Evolutionary conservation across 2,797 vertebrate species (phyloP).

Genomic region (Sibirionetta formosa): DNA sequence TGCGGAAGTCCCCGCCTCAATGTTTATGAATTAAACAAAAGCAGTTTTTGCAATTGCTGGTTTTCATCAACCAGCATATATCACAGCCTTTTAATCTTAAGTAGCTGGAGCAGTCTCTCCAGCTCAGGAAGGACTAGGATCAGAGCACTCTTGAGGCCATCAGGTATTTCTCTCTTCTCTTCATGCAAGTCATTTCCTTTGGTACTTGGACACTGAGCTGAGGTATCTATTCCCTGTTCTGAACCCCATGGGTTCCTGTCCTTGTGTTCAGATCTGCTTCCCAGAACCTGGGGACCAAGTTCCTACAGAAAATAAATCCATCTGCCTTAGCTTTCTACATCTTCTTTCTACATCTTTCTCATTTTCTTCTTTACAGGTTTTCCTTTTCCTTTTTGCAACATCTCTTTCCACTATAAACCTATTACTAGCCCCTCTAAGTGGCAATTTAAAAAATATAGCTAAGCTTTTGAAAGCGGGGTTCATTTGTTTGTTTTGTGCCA

Average conservation of each 20-base stretch:
- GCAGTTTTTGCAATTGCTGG: neutral
- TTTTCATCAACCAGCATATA: neutral
- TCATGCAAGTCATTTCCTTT: neutral
- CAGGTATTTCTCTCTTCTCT: neutral
- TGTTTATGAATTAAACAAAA: neutral
- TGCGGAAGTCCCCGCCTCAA: neutral
- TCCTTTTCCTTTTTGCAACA: neutral
- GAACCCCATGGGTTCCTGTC: neutral
- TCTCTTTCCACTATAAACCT: neutral
- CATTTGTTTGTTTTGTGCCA: constrained; percentile 16
- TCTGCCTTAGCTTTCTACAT: neutral
- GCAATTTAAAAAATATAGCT: neutral
- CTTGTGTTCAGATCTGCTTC: neutral
- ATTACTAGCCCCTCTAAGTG: neutral
- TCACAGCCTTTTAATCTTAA: neutral
- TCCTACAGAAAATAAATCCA: neutral
- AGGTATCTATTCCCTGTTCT: neutral
- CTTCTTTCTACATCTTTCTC: neutral
- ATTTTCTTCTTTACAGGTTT: neutral
- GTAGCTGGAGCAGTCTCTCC: neutral
- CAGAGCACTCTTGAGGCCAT: neutral
- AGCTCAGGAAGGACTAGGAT: fast-evolving
- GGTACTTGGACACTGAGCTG: neutral
- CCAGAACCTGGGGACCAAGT: neutral
- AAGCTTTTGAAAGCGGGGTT: neutral